phyloP scores from a whole-genome alignment of 2,113 vertebrate genomes.

The Actenoides lindsayi region DNA sequence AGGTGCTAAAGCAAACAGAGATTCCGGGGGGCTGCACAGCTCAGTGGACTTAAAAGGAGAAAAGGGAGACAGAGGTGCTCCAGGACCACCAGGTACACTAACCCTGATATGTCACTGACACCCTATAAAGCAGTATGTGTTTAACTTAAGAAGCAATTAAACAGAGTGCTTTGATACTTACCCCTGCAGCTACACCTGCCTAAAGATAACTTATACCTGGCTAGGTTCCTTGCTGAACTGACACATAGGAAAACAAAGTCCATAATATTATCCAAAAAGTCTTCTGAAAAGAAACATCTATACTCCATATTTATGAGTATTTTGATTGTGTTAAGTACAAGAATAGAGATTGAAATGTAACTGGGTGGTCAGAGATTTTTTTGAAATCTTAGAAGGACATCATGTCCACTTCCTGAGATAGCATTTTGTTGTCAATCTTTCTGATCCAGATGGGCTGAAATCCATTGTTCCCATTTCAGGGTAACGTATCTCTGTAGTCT shows the following conservation, averaged over 20 bases:
- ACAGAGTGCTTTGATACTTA: neutral
- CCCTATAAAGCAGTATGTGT: neutral
- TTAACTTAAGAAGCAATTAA: neutral
- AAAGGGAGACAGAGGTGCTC: conserved; percentile 87
- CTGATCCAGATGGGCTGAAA: neutral
- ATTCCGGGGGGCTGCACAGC: conserved; percentile 65
- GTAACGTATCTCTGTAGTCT: neutral
- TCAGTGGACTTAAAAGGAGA: conserved; percentile 82
- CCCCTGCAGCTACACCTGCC: neutral
- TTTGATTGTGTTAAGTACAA: neutral
- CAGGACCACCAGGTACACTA: conserved; percentile 80
- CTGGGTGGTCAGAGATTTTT: neutral
- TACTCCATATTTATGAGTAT: neutral
- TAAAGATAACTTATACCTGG: neutral
- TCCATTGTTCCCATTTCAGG: neutral
- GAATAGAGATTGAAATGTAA: neutral
- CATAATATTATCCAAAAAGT: neutral
- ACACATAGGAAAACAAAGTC: neutral
- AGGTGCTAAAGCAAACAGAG: conserved; percentile 73
- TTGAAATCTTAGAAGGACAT: neutral
- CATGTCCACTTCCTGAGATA: neutral
- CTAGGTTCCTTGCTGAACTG: neutral
- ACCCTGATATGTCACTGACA: neutral
- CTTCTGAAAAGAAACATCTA: neutral
- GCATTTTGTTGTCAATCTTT: neutral